Conservation (phyloP, 1,140 invertebrate species). For the Drosophila carrolli region DNA sequence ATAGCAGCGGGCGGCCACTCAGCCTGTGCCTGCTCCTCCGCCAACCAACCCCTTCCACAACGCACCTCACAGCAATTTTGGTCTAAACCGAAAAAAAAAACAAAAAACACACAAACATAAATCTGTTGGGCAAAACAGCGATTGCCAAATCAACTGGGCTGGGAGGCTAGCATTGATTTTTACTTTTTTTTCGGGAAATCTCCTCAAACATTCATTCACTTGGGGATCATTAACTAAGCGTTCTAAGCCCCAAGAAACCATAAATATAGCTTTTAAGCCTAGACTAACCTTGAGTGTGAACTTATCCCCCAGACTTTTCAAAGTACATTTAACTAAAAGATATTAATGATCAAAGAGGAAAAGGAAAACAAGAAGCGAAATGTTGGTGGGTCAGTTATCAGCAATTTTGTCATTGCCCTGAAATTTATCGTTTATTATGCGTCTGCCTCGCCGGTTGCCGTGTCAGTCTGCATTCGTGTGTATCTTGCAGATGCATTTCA, state of each 20-base stretch:
- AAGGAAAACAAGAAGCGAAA: conserved; percentile 43
- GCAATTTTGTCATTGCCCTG: conserved; percentile 78
- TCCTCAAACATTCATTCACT: conserved; percentile 44
- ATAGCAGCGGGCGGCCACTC: conserved; percentile 69
- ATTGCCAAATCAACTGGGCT: conserved; percentile 59
- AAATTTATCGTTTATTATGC: conserved; percentile 74
- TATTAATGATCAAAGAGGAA: conserved; percentile 38
- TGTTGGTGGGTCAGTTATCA: conserved; percentile 66
- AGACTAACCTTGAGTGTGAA: conserved; percentile 63
- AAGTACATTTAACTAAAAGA: conserved; percentile 21
- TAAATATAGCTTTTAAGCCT: conserved; percentile 14
- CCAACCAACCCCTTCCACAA: conserved; percentile 5
- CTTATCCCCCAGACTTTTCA: conserved; percentile 22
- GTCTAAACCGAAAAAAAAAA: conserved; percentile 39
- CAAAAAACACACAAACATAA: conserved; percentile 61
- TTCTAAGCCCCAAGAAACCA: conserved; percentile 1
- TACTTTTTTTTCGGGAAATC: conserved; percentile 46
- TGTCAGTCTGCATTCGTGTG: conserved; percentile 38
- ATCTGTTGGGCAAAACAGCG: conserved; percentile 53
- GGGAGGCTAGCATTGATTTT: conserved; percentile 37
- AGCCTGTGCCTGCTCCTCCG: conserved; percentile 28
- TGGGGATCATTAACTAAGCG: conserved; percentile 38
- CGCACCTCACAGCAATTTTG: conserved; percentile 43
- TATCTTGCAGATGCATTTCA: conserved; percentile 71
- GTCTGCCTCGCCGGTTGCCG: conserved; percentile 37